phyloP scores from a whole-genome alignment of 2,888 invertebrate species.

The Luperina nickerlii region DNA sequence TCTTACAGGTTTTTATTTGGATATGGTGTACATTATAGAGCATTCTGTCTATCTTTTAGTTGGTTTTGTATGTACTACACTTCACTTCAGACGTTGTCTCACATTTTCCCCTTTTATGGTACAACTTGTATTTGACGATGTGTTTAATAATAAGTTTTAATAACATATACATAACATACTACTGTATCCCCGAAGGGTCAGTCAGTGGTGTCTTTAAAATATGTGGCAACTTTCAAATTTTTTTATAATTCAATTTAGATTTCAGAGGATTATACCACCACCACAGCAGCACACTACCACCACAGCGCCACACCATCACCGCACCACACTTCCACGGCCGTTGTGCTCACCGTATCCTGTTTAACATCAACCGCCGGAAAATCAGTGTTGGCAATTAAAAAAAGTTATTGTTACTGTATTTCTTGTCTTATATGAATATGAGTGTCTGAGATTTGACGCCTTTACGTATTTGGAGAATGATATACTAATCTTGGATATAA shows the following conservation, averaged over 20 bases:
- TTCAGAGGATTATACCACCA: background rate
- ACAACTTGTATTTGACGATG: background rate
- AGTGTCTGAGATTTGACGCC: background rate
- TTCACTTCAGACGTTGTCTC: background rate
- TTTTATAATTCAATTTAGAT: background rate
- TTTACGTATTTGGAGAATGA: background rate
- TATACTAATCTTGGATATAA: background rate
- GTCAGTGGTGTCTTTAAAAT: background rate
- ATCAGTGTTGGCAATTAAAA: background rate
- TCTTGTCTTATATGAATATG: background rate
- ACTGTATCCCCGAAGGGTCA: background rate
- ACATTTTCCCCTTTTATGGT: background rate
- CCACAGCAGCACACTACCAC: too few species aligned
- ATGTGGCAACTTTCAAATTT: background rate
- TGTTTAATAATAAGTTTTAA: background rate
- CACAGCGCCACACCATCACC: too few species aligned
- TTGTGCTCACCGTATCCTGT: background rate
- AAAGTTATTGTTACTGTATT: background rate
- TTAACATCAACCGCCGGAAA: background rate
- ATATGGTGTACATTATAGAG: too few species aligned
- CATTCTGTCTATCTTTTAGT: background rate
- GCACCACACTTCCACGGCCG: background rate
- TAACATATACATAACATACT: background rate
- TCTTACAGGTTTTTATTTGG: background rate
- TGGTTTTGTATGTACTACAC: background rate